These are phyloP conservation scores for Acanthopagrus latus DNA, from an alignment of 2,797 vertebrate species.

Conservation along the genomic window DNA sequence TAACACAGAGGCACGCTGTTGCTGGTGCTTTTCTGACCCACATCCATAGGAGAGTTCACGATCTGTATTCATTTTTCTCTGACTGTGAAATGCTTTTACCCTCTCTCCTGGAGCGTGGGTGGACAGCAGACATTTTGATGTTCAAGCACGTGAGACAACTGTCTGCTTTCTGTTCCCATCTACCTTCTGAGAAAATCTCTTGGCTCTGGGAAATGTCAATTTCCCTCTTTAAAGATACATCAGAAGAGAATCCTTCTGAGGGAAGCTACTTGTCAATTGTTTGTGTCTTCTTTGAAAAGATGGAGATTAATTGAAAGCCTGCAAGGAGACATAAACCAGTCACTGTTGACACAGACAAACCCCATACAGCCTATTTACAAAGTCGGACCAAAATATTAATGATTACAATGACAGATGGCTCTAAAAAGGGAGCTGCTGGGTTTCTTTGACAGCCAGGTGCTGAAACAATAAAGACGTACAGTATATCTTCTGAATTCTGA, in stretches of 20 bases:
- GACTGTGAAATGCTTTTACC: constrained; percentile 49
- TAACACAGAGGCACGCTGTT: constrained; percentile 48
- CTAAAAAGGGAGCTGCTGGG: not conserved
- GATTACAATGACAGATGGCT: constrained; percentile 31
- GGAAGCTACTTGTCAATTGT: constrained; percentile 17
- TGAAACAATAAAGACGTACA: constrained; percentile 24
- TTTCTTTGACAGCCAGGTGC: constrained; percentile 31
- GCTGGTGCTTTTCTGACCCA: constrained; percentile 56
- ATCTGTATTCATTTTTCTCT: constrained; percentile 39
- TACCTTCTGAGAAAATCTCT: constrained; percentile 19
- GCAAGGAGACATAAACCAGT: constrained; percentile 15
- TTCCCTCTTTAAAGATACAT: constrained; percentile 30
- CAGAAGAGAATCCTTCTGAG: constrained; percentile 10
- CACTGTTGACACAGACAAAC: constrained; percentile 1
- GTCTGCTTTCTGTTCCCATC: constrained; percentile 25
- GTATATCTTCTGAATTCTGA: constrained; percentile 2
- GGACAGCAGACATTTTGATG: constrained; percentile 63
- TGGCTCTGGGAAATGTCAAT: constrained; percentile 30
- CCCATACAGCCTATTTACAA: not conserved
- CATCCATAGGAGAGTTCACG: constrained; percentile 37
- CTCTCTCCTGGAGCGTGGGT: constrained; percentile 57
- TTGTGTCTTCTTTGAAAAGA: constrained; percentile 31
- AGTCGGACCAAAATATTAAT: constrained; percentile 7
- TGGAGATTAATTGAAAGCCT: constrained; percentile 18
- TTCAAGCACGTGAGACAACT: constrained; percentile 31